Percentiles rank a stretch among this genome's conserved stretches.
Conservation (phyloP, 2,113 vertebrate genomes). For the Rhinichthys klamathensis region DNA sequence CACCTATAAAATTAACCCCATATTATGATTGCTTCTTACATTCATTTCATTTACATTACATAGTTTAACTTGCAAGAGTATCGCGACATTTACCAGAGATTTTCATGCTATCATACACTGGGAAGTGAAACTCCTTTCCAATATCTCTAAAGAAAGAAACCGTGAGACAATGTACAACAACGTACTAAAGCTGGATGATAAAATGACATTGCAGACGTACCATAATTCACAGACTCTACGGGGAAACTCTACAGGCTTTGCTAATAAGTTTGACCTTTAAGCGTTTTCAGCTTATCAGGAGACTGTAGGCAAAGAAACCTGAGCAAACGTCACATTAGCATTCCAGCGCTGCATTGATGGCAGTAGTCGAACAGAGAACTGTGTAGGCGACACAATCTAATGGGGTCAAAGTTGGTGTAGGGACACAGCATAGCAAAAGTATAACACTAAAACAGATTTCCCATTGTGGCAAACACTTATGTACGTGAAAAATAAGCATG, state of each 20-base stretch:
- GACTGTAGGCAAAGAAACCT: slow-evolving; percentile 34
- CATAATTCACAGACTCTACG: not conserved
- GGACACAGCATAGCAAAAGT: slow-evolving; percentile 11
- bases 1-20: not conserved
- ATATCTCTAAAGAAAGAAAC: not conserved
- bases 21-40: not conserved
- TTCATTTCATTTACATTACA: not conserved
- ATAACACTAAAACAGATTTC: not conserved
- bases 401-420: slow-evolving; percentile 32
- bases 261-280: slow-evolving; percentile 58
- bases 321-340: slow-evolving; percentile 33
- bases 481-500: slow-evolving; percentile 1
- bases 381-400: not conserved
- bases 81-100: not conserved
- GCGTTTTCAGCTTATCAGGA: slow-evolving; percentile 34
- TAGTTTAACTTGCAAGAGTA: not conserved
- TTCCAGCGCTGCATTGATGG: slow-evolving; percentile 13
- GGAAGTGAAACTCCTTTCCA: not conserved
- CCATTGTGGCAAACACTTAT: slow-evolving; percentile 17
- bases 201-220: not conserved
- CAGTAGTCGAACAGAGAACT: not conserved
- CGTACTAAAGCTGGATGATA: not conserved
- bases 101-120: not conserved
- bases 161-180: not conserved
- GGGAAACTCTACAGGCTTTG: slow-evolving; percentile 3